Conservation (phyloP, 2,113 vertebrate species). For the Atrichornis clamosus region DNA sequence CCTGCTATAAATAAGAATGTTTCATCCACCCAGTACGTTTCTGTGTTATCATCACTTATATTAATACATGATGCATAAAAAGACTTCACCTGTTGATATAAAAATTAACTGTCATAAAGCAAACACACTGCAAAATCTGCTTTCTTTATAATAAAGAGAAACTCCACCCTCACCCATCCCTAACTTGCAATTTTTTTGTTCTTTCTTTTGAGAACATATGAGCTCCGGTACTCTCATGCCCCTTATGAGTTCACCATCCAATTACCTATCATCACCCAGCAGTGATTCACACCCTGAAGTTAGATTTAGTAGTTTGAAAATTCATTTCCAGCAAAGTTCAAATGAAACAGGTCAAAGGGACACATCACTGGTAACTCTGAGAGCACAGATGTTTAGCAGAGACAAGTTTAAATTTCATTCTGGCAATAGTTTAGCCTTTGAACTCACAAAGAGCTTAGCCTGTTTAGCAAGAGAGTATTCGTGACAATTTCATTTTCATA, state of each 20-base stretch:
- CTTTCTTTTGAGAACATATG: slow-evolving; percentile 73
- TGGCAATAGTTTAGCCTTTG: slow-evolving; percentile 27
- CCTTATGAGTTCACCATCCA: slow-evolving; percentile 56
- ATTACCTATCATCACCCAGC: slow-evolving; percentile 71
- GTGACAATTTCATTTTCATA: background rate
- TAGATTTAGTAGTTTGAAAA: slow-evolving; percentile 67
- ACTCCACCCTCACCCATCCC: background rate
- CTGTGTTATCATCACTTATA: background rate
- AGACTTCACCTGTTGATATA: background rate
- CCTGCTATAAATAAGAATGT: background rate
- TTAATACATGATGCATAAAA: background rate
- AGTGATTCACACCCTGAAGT: slow-evolving; percentile 70
- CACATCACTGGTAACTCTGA: slow-evolving; percentile 42
- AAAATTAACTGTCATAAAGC: background rate
- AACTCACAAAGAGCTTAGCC: background rate
- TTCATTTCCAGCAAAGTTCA: slow-evolving; percentile 68
- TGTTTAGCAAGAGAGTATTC: background rate
- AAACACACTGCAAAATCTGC: background rate
- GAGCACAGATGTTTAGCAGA: slow-evolving; percentile 73
- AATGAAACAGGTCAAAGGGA: slow-evolving; percentile 71
- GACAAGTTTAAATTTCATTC: slow-evolving; percentile 47
- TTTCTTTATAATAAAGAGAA: background rate
- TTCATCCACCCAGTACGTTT: background rate
- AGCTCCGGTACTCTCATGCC: slow-evolving; percentile 64
- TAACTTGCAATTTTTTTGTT: background rate